Conservation (phyloP, 2,888 invertebrate species). For the Eumerus sabulonum region DNA sequence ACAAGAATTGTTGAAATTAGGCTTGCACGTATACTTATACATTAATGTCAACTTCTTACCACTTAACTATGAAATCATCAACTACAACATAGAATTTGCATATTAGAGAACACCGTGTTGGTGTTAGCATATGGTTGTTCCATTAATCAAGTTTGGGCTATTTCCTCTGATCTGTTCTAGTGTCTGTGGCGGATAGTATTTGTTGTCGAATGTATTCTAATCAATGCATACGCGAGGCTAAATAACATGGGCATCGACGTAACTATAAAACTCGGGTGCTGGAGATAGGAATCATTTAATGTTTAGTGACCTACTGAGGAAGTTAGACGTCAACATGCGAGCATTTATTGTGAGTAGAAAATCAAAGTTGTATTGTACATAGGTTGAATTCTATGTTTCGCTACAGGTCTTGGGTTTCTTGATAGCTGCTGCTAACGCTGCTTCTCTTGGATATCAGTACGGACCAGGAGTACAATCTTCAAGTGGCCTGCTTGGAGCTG, state of each 20-base stretch:
- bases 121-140: too few relatives aligned
- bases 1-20: too few relatives aligned
- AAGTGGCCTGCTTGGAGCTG: not conserved
- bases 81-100: not conserved
- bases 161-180: not conserved
- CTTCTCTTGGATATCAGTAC: slow-evolving; percentile 22
- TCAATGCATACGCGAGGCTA: not conserved
- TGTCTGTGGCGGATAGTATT: not conserved
- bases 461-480: slow-evolving; percentile 15
- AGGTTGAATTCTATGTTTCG: not conserved
- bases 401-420: slow-evolving; percentile 19
- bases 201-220: not conserved
- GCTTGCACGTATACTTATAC: too few relatives aligned
- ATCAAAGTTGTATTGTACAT: not conserved
- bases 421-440: slow-evolving; percentile 19
- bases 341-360: slow-evolving; percentile 56
- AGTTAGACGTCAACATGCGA: slow-evolving; percentile 50
- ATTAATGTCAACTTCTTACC: too few relatives aligned
- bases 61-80: too few relatives aligned
- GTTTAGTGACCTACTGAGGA: slow-evolving; percentile 32
- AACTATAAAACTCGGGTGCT: slow-evolving; percentile 47
- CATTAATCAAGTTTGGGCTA: not conserved
- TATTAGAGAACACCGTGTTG: not conserved
- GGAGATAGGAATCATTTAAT: slow-evolving; percentile 16
- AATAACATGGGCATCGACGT: slow-evolving; percentile 8